Evolutionary conservation across 2,888 invertebrate genomes (phyloP), one percentile per base, ranked within the genome.

Genomic region (Hydrotaea diabolus): DNA sequence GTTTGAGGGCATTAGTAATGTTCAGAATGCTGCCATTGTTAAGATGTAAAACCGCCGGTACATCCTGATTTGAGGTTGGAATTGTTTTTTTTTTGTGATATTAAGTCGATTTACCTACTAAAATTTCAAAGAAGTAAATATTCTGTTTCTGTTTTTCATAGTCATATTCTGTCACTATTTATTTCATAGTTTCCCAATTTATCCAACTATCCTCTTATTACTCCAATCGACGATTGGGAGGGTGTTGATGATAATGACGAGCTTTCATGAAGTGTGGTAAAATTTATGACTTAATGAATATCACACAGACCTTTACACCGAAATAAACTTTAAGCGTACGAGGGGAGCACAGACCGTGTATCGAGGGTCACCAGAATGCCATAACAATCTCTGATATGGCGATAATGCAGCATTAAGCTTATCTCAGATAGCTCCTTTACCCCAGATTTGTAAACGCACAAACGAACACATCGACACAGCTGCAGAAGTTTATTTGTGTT

Each of bases 191-290:
- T 49, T 49, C 69, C 23, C 46, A 9, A 46, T 21, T 46, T 69
- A 13, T n/a, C 43, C 21, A 2, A 69, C 5, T 21, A 7, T 7
- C 69, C 39, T 66, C 66, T 4, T 26, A 66, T 21, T 23, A 13
- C 9, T 19, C 43, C 46, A 46, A 17, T 53, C 76, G 46, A 69
- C 23, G 39, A 66, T 49, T 79, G 85, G 82, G n/a, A n/a, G n/a
- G 82, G 85, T 85, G 85, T 85, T 82, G 82, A 82, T 85, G 85
- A 82, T 85, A 85, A 85, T 85, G 85, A 85, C 77, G 82, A 82
- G 82, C 82, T 82, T 80, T 85, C 85, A 85, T 85, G 85, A 85
- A 85, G 85, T 85, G 79, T 77, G 62, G 74, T 62, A 74, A 79
- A 85, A 85, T 85, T 85, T 85, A 85, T 85, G 59, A 74, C 73